Conservation (phyloP, 2,113 vertebrate genomes). For the Caretta caretta region DNA sequence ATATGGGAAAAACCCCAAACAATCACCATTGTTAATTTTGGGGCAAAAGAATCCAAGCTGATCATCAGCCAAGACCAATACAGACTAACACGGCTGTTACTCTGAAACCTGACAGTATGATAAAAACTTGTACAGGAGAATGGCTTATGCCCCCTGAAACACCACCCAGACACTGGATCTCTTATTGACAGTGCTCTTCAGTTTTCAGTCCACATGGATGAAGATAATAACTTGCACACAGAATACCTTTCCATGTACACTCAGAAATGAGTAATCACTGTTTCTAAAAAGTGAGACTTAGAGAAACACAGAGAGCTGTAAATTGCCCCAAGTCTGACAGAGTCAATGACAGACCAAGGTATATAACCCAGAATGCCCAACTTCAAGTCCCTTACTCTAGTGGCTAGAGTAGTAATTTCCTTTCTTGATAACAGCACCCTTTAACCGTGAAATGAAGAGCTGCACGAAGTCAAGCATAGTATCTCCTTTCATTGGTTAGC, state of each 20-base stretch:
- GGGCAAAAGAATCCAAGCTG: not conserved
- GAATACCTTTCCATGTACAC: not conserved
- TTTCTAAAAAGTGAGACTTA: not conserved
- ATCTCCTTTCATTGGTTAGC: not conserved
- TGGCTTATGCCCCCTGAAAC: not conserved
- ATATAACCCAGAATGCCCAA: not conserved
- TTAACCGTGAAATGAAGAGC: not conserved
- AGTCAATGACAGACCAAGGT: not conserved
- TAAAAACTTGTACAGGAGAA: not conserved
- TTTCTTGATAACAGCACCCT: not conserved
- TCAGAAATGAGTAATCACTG: not conserved
- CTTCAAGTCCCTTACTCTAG: not conserved
- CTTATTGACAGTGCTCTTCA: not conserved
- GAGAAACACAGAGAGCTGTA: not conserved
- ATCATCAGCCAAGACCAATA: not conserved
- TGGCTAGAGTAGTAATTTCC: not conserved
- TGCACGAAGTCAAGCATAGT: not conserved
- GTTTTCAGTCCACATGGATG: not conserved
- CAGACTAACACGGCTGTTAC: too few relatives aligned
- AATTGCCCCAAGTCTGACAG: not conserved
- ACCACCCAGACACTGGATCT: not conserved
- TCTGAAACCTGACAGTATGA: not conserved
- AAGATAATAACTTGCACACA: fast-evolving
- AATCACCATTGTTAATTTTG: not conserved
- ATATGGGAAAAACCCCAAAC: not conserved